A percentile compares a stretch with the other conserved stretches of the same genome.
Conservation (phyloP, 2,888 invertebrate genomes). For the Papilio elwesi region DNA sequence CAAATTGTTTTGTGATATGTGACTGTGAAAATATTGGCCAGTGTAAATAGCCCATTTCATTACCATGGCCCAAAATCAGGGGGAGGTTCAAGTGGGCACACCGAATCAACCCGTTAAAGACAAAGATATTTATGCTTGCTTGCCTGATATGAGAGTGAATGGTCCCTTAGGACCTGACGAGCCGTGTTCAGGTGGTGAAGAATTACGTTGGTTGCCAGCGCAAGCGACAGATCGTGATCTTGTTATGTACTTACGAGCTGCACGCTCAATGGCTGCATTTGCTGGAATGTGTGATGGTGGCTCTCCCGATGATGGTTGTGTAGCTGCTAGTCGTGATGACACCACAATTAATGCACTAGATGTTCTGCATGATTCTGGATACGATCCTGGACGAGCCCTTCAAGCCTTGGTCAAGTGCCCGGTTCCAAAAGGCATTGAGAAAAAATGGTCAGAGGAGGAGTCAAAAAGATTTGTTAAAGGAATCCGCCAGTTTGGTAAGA, state of each 20-base stretch:
- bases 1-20: slow-evolving; percentile 64
- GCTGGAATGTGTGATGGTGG: slow-evolving; percentile 99
- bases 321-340: slow-evolving; percentile 98
- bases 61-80: slow-evolving; percentile 83
- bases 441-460: slow-evolving; percentile 99
- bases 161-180: slow-evolving; percentile 78
- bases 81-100: slow-evolving; percentile 81
- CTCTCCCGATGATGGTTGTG: slow-evolving; percentile 97
- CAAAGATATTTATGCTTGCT: slow-evolving; percentile 81
- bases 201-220: slow-evolving; percentile 97
- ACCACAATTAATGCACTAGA: slow-evolving; percentile 98
- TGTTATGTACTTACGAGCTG: slow-evolving; percentile 98
- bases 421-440: slow-evolving; percentile 97
- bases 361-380: slow-evolving; percentile 97
- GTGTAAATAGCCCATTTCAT: slow-evolving; percentile 70
- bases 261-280: slow-evolving; percentile 98
- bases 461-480: slow-evolving; percentile 99
- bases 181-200: slow-evolving; percentile 88
- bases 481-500: slow-evolving; percentile 98
- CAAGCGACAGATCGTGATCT: slow-evolving; percentile 97
- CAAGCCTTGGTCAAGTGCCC: slow-evolving; percentile 98
- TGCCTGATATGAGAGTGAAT: slow-evolving; percentile 83
- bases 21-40: slow-evolving; percentile 63
- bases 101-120: slow-evolving; percentile 81
- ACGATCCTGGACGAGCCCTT: slow-evolving; percentile 97